phyloP scores from a whole-genome alignment of 2,113 vertebrate genomes.

The Hydropotes inermis region DNA sequence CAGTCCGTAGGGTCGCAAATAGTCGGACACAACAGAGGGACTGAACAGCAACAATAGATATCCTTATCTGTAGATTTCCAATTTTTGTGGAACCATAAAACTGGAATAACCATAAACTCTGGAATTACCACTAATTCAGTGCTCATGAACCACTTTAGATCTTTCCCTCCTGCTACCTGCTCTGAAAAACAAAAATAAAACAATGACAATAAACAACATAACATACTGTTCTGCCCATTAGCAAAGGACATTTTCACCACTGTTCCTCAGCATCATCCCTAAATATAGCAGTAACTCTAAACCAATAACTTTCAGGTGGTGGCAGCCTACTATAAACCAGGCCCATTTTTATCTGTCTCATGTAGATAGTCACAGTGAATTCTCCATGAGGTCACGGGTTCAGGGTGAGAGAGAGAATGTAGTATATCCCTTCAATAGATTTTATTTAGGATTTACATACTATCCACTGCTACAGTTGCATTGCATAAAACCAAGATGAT shows the following conservation, averaged over 20 bases:
- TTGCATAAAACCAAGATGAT: background rate
- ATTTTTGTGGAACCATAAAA: background rate
- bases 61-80: background rate
- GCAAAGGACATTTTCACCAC: background rate
- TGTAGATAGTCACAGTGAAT: background rate
- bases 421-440: background rate
- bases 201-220: background rate
- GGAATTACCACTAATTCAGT: background rate
- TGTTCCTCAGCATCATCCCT: background rate
- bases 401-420: background rate
- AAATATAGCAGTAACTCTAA: background rate
- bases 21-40: background rate
- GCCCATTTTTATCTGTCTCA: too few relatives aligned
- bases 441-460: background rate
- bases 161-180: background rate
- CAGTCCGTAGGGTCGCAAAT: accelerated
- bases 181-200: background rate
- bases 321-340: background rate
- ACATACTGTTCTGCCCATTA: background rate
- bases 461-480: background rate
- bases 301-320: background rate
- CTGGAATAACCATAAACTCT: background rate
- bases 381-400: background rate
- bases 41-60: background rate
- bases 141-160: background rate